Evolutionary conservation across 2,113 vertebrate species (phyloP), one percentile per base, ranked within the genome.

Genomic region (Erpornis zantholeuca): DNA sequence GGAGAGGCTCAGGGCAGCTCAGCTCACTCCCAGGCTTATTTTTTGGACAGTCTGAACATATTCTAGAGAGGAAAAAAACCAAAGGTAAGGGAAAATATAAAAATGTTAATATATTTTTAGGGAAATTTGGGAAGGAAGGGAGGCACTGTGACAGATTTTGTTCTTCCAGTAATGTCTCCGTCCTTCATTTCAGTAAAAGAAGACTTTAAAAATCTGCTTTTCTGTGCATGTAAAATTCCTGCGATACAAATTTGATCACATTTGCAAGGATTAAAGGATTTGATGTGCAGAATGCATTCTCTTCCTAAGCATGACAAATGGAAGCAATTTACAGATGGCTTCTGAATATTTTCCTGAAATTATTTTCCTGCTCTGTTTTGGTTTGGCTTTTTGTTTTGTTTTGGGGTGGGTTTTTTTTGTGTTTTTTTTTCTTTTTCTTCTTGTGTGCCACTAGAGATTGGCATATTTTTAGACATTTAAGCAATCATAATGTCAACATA

Each of bases 211-310:
- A 80, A 88, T 70, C 79, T 94, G 52, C 47, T 90, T 95, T 92
- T 92, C 52, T 82, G 33, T 83, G 47, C 38, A 68, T 68, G 54
- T 54, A 81, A 71, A 92, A 86, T 68, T 68, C 22, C 44, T 71
- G 86, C 2, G 47, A 78, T 84, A 94, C 83, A 90, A 92, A 94
- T 92, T 78, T 93, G 94, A 93, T 96, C 80, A 90, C 69, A 84
- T 92, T 95, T 94, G 86, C 77, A 78, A 93, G 95, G 92, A 90
- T 95, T 96, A 94, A 92, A 92, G 92, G 83, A 90, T 95, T 88
- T 93, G 68, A 92, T 84, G 57, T 92, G 75, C 85, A 92, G 90
- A 88, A 95, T 38, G 42, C 42, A 52, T 90, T 95, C 86, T 83
- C 60, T 78, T 88, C 76, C 71, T 93, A 88, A 94, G 90, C 93